phyloP scores from a whole-genome alignment of 2,113 vertebrate genomes.

The Scytalopus superciliaris region DNA sequence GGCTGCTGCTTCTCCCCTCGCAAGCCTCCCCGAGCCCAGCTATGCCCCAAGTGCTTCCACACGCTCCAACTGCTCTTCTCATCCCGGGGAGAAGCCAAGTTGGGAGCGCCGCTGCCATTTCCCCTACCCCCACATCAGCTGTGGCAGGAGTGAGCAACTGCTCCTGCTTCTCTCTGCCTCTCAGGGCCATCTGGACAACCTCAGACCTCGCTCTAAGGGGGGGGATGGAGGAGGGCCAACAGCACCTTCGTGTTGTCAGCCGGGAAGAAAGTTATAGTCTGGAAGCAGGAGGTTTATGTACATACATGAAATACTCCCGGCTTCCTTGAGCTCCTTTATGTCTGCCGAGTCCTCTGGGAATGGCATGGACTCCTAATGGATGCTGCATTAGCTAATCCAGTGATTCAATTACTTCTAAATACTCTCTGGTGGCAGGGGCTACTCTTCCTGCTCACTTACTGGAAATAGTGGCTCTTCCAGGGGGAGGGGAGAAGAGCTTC shows the following conservation, averaged over 20 bases:
- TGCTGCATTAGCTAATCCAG: slow-evolving; percentile 82
- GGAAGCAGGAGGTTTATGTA: slow-evolving; percentile 33
- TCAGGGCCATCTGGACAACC: slow-evolving; percentile 50
- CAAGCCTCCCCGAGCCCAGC: not conserved
- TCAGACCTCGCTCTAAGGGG: not conserved
- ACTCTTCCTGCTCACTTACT: slow-evolving; percentile 74
- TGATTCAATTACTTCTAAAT: slow-evolving; percentile 83
- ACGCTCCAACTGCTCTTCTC: slow-evolving; percentile 46
- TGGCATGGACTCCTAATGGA: slow-evolving; percentile 75
- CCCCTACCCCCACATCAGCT: slow-evolving; percentile 46
- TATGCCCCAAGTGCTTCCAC: slow-evolving; percentile 30
- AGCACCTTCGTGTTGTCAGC: slow-evolving; percentile 1
- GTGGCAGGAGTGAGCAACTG: slow-evolving; percentile 14
- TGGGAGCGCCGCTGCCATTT: slow-evolving; percentile 21
- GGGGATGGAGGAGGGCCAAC: not conserved
- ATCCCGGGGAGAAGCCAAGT: not conserved
- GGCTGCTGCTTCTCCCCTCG: slow-evolving; percentile 23
- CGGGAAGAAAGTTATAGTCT: not conserved
- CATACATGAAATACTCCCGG: not conserved
- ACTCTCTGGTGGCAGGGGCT: slow-evolving; percentile 71
- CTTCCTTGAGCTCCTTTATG: slow-evolving; percentile 45
- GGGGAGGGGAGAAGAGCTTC: slow-evolving; percentile 34
- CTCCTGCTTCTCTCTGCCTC: slow-evolving; percentile 24
- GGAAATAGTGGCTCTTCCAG: slow-evolving; percentile 73
- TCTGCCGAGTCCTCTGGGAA: slow-evolving; percentile 65